These are phyloP conservation scores for Polylopha cassiicola DNA, from an alignment of 2,888 invertebrate genomes.

Conservation along the genomic window DNA sequence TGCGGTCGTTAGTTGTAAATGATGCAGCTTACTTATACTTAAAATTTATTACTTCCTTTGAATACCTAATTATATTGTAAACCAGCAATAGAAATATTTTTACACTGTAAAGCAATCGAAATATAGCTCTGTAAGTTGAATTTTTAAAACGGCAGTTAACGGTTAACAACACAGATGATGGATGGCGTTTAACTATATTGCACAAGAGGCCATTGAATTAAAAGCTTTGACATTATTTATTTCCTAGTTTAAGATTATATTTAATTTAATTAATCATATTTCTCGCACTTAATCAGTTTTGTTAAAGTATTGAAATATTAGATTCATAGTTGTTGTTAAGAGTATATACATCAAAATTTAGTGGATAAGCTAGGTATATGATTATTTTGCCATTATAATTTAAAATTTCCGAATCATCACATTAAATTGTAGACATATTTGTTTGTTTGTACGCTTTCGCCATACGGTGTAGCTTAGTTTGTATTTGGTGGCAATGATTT, in stretches of 20 bases:
- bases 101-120: constrained; percentile 16
- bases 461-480: too few species aligned
- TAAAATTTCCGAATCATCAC: constrained; percentile 44
- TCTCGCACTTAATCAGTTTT: constrained; percentile 22
- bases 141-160: too few species aligned
- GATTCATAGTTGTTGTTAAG: constrained; percentile 36
- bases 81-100: constrained; percentile 18
- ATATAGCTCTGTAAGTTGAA: too few species aligned
- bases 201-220: constrained; percentile 7
- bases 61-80: constrained; percentile 15
- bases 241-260: constrained; percentile 9
- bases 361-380: constrained; percentile 33
- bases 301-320: constrained; percentile 27
- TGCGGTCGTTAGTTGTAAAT: neutral
- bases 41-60: constrained; percentile 11
- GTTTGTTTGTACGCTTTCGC: too few species aligned
- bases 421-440: constrained; percentile 40
- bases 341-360: constrained; percentile 35
- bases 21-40: constrained; percentile 14
- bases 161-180: too few species aligned
- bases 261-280: constrained; percentile 4
- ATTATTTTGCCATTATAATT: constrained; percentile 54
- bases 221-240: constrained; percentile 20
- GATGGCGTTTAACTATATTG: constrained; percentile 3
- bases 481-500: constrained; percentile 21